These are phyloP conservation scores for Bugula neritina DNA, from an alignment of 2,888 invertebrate genomes.

Conservation along the genomic window DNA sequence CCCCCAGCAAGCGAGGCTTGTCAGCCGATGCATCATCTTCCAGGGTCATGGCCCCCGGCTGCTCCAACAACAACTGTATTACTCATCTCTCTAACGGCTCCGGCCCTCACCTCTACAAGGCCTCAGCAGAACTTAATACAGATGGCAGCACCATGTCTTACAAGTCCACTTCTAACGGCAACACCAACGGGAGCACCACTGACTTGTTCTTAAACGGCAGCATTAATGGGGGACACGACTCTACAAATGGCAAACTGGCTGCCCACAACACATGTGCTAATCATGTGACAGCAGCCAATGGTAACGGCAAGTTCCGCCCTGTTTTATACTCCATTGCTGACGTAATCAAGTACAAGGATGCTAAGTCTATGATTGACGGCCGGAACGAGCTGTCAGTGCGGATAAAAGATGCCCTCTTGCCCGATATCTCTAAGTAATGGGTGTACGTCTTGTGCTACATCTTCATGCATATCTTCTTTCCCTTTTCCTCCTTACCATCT, in stretches of 20 bases:
- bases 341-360: conserved; percentile 14
- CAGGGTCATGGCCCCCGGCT: not conserved
- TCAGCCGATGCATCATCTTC: not conserved
- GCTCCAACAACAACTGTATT: not conserved
- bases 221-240: not conserved
- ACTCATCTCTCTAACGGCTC: not conserved
- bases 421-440: too few species aligned
- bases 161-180: not conserved
- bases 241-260: not conserved
- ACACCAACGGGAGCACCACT: not conserved
- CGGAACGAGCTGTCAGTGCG: not conserved
- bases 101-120: not conserved
- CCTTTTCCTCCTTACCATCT: too few species aligned
- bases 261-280: not conserved
- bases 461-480: too few species aligned
- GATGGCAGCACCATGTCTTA: not conserved
- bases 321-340: conserved; percentile 15
- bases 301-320: not conserved
- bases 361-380: not conserved
- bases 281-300: not conserved
- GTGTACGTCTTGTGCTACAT: too few species aligned
- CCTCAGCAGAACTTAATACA: not conserved
- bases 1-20: not conserved
- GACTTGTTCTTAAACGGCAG: not conserved
- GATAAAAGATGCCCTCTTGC: not conserved